Conservation (phyloP, 2,888 invertebrate species). For the Synergus gifuensis region DNA sequence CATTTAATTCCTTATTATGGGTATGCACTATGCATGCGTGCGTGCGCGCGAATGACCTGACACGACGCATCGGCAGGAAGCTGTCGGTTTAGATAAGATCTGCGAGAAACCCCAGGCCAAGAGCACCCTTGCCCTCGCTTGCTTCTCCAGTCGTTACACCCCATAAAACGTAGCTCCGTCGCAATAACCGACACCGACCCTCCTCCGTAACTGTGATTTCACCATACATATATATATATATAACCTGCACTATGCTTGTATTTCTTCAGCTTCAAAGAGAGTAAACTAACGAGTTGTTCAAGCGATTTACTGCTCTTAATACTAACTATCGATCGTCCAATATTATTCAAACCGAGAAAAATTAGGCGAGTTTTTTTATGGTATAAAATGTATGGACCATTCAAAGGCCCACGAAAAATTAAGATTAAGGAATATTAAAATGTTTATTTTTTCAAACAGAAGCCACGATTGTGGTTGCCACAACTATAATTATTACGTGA, state of each 20-base stretch:
- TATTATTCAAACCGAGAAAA: no score
- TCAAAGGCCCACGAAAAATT: no score
- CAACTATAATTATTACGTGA: no score
- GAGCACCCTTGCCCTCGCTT: slow-evolving; percentile 56
- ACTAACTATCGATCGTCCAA: no score
- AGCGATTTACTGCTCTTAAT: neutral
- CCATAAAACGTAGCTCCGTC: slow-evolving; percentile 71
- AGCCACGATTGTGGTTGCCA: no score
- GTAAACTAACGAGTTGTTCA: slow-evolving; percentile 46
- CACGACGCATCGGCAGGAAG: slow-evolving; percentile 66
- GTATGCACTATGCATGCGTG: slow-evolving; percentile 53
- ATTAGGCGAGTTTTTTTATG: no score
- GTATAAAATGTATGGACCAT: no score
- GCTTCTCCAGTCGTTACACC: slow-evolving; percentile 69
- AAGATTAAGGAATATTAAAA: no score
- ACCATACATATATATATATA: slow-evolving; percentile 45
- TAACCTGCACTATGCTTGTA: slow-evolving; percentile 37
- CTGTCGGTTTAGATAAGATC: slow-evolving; percentile 76
- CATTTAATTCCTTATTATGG: slow-evolving; percentile 63
- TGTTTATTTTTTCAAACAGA: no score
- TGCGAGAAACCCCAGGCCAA: slow-evolving; percentile 57
- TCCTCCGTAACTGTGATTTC: slow-evolving; percentile 60
- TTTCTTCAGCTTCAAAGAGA: slow-evolving; percentile 43
- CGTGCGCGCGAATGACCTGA: slow-evolving; percentile 56
- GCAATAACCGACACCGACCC: slow-evolving; percentile 72